Conservation (phyloP, 2,888 invertebrate genomes). For the Trissolcus brochymenae region DNA sequence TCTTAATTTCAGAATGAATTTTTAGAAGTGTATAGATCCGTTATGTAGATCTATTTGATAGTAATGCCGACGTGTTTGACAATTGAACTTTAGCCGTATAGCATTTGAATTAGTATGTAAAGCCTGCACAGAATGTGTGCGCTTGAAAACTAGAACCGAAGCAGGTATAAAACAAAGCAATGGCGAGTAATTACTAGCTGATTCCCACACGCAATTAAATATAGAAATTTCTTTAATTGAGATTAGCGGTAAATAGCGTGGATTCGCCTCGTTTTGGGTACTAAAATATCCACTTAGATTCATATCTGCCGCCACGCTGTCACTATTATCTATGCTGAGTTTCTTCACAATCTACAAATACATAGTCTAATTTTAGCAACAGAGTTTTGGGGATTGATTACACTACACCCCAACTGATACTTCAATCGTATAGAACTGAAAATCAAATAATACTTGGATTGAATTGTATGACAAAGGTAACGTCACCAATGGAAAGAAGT, state of each 20-base stretch:
- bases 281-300: constrained; percentile 40
- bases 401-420: not conserved
- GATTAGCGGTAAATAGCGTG: constrained; percentile 20
- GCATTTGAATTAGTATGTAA: no score
- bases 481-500: not conserved
- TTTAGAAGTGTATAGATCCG: no score
- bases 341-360: constrained; percentile 10
- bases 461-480: no score
- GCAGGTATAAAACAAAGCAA: constrained; percentile 3
- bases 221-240: constrained; percentile 18
- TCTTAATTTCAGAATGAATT: no score
- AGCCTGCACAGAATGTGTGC: no score
- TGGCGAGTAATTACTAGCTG: constrained; percentile 13
- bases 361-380: constrained; percentile 25
- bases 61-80: no score
- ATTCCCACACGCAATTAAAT: constrained; percentile 20
- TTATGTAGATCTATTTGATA: no score
- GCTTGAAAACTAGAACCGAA: not conserved
- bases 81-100: no score
- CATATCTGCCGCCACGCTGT: constrained; percentile 13
- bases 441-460: no score
- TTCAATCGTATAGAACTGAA: no score
- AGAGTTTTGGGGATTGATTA: constrained; percentile 2
- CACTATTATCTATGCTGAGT: not conserved
- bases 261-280: constrained; percentile 32